Conservation (phyloP, 2,797 vertebrate species). For the Lepilemur septentrionalis region DNA sequence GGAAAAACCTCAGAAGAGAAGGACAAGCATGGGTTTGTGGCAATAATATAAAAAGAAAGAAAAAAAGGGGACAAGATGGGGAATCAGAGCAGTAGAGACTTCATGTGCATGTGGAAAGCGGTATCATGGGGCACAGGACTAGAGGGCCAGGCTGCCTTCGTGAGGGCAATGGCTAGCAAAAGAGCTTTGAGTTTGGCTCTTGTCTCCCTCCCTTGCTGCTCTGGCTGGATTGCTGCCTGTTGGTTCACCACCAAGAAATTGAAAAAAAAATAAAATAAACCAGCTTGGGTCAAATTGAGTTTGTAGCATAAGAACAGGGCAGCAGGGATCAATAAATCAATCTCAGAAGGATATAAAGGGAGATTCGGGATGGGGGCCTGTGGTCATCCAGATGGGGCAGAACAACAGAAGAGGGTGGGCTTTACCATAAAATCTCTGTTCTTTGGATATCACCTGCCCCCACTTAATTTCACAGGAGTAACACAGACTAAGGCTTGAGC, state of each 20-base stretch:
- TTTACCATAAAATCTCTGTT: background rate
- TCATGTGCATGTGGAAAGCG: background rate
- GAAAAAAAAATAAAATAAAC: background rate
- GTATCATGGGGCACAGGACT: background rate
- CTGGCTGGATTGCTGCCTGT: background rate
- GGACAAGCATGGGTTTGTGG: background rate
- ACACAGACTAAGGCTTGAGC: background rate
- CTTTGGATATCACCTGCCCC: background rate
- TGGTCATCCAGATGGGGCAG: background rate
- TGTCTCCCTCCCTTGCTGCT: background rate
- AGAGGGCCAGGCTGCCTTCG: background rate
- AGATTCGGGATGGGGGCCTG: too few relatives aligned
- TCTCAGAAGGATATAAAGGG: background rate
- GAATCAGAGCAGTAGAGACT: background rate
- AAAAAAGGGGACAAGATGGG: background rate
- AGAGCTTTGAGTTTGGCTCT: background rate
- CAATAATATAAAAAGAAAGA: background rate
- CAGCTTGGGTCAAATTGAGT: background rate
- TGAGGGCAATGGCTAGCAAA: background rate
- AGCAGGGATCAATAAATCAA: background rate
- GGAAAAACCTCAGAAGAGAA: background rate
- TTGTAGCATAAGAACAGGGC: background rate
- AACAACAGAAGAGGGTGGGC: background rate
- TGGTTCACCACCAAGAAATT: background rate
- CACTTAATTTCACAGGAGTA: background rate